These are phyloP conservation scores for Troides helena DNA, from an alignment of 2,888 invertebrate genomes.

Conservation along the genomic window DNA sequence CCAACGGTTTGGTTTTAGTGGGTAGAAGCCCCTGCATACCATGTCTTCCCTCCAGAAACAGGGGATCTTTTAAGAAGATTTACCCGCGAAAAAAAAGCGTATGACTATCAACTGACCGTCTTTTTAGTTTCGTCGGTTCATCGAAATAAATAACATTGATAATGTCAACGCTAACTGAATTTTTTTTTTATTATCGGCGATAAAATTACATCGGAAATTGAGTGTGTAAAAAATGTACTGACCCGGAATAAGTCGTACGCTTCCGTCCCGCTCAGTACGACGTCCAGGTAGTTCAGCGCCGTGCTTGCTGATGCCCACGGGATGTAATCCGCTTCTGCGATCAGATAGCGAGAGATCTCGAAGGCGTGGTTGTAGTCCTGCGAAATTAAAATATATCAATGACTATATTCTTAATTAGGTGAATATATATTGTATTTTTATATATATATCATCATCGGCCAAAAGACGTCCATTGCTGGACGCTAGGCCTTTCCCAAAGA, in stretches of 20 bases:
- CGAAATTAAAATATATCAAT: not conserved
- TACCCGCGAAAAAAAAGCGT: no score
- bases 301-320: constrained; percentile 79
- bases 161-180: not conserved
- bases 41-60: no score
- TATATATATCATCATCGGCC: no score
- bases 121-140: no score
- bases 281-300: constrained; percentile 61
- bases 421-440: no score
- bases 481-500: no score
- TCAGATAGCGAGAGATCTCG: constrained; percentile 80
- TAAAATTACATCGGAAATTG: not conserved
- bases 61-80: no score
- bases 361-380: constrained; percentile 76
- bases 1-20: no score
- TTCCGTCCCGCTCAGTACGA: constrained; percentile 53
- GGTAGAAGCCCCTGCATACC: no score
- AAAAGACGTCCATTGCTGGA: no score
- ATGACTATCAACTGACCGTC: no score
- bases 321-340: constrained; percentile 80
- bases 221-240: constrained; percentile 28
- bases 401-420: not conserved
- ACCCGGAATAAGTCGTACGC: constrained; percentile 58
- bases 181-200: not conserved
- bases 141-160: no score